Percentiles rank a stretch among this genome's conserved stretches.
phyloP scores from a whole-genome alignment of 2,113 vertebrate species.

The Calcarius ornatus region DNA sequence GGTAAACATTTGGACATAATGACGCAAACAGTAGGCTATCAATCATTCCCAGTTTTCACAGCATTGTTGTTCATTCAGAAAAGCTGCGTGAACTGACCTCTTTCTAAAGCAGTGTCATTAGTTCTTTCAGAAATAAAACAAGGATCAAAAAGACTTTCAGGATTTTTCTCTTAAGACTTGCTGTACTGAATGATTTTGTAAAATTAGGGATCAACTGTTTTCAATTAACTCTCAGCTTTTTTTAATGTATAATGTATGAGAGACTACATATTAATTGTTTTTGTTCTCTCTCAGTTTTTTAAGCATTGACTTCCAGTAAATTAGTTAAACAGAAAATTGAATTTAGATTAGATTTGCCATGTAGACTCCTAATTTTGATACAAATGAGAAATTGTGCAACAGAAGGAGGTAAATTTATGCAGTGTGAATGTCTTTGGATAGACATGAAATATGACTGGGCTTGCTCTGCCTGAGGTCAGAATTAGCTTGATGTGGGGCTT shows the following conservation, averaged over 20 bases:
- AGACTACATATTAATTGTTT: constrained; percentile 52
- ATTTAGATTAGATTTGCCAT: constrained; percentile 2
- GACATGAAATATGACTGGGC: neutral
- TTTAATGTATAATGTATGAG: constrained; percentile 41
- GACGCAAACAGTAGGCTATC: constrained; percentile 69
- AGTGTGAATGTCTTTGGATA: neutral
- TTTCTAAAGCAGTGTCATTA: constrained; percentile 59
- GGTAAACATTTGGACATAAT: constrained; percentile 64
- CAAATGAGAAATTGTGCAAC: neutral
- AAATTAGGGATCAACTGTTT: constrained; percentile 56
- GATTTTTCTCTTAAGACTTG: constrained; percentile 56
- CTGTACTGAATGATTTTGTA: constrained; percentile 51
- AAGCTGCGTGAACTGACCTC: constrained; percentile 67
- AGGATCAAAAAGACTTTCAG: constrained; percentile 63
- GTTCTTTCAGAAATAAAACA: constrained; percentile 58
- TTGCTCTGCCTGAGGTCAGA: neutral
- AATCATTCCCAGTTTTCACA: constrained; percentile 62
- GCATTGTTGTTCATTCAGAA: constrained; percentile 70
- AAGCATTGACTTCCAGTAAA: constrained; percentile 49
- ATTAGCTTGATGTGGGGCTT: neutral
- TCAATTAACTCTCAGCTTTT: constrained; percentile 55
- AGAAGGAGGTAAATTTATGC: neutral
- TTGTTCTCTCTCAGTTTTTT: constrained; percentile 54
- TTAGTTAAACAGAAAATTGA: constrained; percentile 28
- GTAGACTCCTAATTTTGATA: neutral